These are phyloP conservation scores for Saccopteryx bilineata DNA, from an alignment of 2,113 vertebrate species.

Conservation along the genomic window DNA sequence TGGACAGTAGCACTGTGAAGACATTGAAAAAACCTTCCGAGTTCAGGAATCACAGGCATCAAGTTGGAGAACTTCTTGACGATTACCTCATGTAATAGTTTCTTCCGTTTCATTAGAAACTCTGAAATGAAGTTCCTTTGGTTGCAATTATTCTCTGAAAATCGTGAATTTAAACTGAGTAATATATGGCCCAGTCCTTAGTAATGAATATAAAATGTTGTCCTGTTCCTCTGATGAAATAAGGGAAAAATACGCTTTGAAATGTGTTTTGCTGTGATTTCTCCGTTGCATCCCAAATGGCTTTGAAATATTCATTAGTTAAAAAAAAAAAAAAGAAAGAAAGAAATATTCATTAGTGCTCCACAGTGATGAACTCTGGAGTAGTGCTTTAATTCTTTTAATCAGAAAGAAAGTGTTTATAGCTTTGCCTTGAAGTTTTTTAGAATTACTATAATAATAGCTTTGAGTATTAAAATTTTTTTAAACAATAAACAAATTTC, in stretches of 20 bases:
- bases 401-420: not conserved
- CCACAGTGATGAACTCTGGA: not conserved
- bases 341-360: not conserved
- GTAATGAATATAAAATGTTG: constrained; percentile 47
- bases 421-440: not conserved
- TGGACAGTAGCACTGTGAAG: too few species aligned
- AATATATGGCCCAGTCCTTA: constrained; percentile 17
- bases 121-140: constrained; percentile 27
- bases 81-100: not conserved
- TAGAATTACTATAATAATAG: not conserved
- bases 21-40: not conserved
- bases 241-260: constrained; percentile 27
- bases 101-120: constrained; percentile 19
- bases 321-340: too few species aligned
- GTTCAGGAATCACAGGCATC: not conserved
- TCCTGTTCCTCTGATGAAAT: not conserved
- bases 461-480: not conserved
- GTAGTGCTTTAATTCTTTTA: constrained; percentile 37
- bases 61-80: not conserved
- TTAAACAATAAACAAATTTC: constrained; percentile 23
- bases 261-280: constrained; percentile 16
- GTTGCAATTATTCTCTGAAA: constrained; percentile 57
- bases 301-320: constrained; percentile 25
- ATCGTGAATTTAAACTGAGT: constrained; percentile 53
- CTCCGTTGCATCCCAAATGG: not conserved